Evolutionary conservation across 2,888 invertebrate species (phyloP), one percentile per base, ranked within the genome.

Genomic region (Poecilus cupreus): DNA sequence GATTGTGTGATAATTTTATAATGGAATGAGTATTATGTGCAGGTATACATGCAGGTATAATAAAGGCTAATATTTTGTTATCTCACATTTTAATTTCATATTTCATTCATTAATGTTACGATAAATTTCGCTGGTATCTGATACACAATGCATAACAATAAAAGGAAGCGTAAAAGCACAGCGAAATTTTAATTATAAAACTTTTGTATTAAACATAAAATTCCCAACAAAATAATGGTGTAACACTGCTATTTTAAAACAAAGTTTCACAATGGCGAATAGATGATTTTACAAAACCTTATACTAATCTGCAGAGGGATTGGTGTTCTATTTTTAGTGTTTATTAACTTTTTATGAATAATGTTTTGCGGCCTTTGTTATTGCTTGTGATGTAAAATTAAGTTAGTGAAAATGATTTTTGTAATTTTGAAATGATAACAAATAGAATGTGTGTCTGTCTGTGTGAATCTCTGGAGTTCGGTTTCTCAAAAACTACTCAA

Each of bases 121-220:
- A 60, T 60, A 60, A 60, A 60, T 60, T 13, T 13, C 13, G 24
- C 26, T 24, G n/a, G 4, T 60, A 60, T 60, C 60, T 10, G 60
- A 60, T 60, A 60, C 26, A 60, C 26, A 60, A 60, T 24, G 60
- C 24, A 60, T 24, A 22, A 54, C 22, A 60, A 60, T 60, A 60
- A 60, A 60, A 60, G 60, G 60, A 60, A 60, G 26, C 11, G 54
- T 22, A 26, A n/a, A n/a, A 26, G 60, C 43, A 43, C 11, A 11
- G 43, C 26, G n/a, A 60, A 60, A 60, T 60, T 60, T 60, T 60
- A 60, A 60, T 60, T 60, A 60, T 60, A 60, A 60, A 60, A 60
- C 60, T 60, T 60, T 60, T 60, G 24, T 24, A 60, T 60, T 60
- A 60, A 24, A 60, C 60, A 60, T 60, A 60, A 60, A 60, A 60